phyloP scores from a whole-genome alignment of 2,113 vertebrate genomes.

The Archocentrus centrarchus region DNA sequence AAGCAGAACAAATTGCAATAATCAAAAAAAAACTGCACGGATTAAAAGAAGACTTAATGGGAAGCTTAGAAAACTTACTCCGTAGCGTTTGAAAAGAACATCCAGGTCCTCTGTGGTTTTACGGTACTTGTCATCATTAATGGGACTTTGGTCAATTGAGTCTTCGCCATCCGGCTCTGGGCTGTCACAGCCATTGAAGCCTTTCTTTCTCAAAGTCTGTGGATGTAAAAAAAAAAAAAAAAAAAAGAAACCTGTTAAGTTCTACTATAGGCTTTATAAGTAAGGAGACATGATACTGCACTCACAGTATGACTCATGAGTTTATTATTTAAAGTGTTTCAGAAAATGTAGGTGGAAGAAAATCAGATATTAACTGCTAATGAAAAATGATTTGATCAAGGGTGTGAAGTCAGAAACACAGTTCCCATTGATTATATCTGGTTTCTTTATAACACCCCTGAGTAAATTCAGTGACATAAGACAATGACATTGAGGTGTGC shows the following conservation, averaged over 20 bases:
- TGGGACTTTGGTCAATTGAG: conserved; percentile 96
- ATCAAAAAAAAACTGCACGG: background rate
- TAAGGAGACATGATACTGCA: background rate
- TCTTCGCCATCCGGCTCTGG: conserved; percentile 97
- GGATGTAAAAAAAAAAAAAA: conserved; percentile 38
- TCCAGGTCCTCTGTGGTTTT: conserved; percentile 95
- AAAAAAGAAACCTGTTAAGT: background rate
- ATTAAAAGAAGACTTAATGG: background rate
- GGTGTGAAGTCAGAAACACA: background rate
- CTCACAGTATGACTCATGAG: background rate
- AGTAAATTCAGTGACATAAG: background rate
- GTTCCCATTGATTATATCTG: conserved; percentile 3
- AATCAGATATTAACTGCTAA: background rate
- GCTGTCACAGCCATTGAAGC: conserved; percentile 99
- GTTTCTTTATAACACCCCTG: background rate
- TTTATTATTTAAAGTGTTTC: conserved; percentile 2
- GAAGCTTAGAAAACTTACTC: conserved; percentile 86
- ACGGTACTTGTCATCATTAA: conserved; percentile 97
- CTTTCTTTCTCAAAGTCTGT: conserved; percentile 99
- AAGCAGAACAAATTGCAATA: background rate
- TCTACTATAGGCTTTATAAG: background rate
- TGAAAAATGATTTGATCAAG: background rate
- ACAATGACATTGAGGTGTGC: background rate
- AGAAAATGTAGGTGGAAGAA: background rate
- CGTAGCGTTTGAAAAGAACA: conserved; percentile 96